Conservation (phyloP, 2,113 vertebrate genomes). For the Dipodomys spectabilis region DNA sequence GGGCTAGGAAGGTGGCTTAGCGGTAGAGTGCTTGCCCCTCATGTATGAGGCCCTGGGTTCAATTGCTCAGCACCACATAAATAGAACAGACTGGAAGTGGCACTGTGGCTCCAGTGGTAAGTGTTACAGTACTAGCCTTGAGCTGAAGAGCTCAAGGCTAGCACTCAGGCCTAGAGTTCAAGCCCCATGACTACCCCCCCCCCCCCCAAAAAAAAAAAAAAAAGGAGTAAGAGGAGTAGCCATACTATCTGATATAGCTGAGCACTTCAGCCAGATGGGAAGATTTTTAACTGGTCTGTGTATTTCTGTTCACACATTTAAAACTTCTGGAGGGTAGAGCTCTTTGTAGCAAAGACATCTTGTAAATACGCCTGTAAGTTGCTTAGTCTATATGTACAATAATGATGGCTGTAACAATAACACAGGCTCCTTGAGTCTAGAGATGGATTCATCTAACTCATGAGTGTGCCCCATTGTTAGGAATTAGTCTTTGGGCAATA, state of each 20-base stretch:
- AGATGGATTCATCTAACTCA: not conserved
- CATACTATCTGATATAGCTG: not conserved
- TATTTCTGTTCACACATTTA: not conserved
- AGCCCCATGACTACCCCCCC: too few species aligned
- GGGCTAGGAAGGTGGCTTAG: too few species aligned
- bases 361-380: not conserved
- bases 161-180: too few species aligned
- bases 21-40: too few species aligned
- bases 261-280: not conserved
- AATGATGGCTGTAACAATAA: not conserved
- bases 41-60: too few species aligned
- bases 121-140: too few species aligned
- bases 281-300: not conserved
- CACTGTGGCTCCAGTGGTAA: too few species aligned
- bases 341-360: slow-evolving; percentile 10
- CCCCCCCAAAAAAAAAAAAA: too few species aligned
- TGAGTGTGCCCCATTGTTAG: not conserved
- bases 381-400: not conserved
- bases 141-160: too few species aligned
- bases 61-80: too few species aligned
- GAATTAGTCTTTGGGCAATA: not conserved
- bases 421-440: not conserved
- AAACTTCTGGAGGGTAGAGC: not conserved
- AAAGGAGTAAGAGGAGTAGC: not conserved
- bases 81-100: too few species aligned